Conservation (phyloP, 2,113 vertebrate species). For the Xenopus borealis region DNA sequence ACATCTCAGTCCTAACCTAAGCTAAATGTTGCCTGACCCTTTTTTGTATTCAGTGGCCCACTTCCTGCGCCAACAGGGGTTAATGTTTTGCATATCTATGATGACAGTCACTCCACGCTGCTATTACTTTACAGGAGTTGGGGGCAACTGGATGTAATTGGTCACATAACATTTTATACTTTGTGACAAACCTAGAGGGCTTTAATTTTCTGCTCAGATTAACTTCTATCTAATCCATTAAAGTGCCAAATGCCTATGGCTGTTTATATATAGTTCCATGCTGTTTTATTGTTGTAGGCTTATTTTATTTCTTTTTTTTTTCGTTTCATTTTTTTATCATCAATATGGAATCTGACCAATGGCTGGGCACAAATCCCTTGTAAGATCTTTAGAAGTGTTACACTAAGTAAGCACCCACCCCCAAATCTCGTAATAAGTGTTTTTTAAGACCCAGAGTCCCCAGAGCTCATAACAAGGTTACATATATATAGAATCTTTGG, state of each 20-base stretch:
- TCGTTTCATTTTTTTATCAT: background rate
- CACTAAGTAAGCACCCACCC: too few relatives aligned
- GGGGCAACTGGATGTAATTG: slow-evolving; percentile 7
- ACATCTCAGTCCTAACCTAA: background rate
- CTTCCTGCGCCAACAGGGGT: background rate
- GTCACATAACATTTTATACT: slow-evolving; percentile 33
- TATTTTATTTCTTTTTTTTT: background rate
- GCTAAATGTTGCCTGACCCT: background rate
- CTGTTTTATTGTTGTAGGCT: slow-evolving; percentile 1
- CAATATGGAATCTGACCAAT: background rate
- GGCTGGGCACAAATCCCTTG: background rate
- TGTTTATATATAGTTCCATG: background rate
- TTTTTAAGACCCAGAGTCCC: too few relatives aligned
- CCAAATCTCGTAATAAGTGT: too few relatives aligned
- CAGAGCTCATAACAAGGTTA: too few relatives aligned
- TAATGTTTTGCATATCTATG: slow-evolving; percentile 10
- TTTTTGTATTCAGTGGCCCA: background rate
- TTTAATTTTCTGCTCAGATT: slow-evolving; percentile 47
- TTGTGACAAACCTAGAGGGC: slow-evolving; percentile 46
- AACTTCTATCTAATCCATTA: slow-evolving; percentile 45
- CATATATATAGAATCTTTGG: too few relatives aligned
- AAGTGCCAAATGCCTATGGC: slow-evolving; percentile 23
- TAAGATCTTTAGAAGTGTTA: too few relatives aligned
- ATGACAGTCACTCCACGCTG: slow-evolving; percentile 14
- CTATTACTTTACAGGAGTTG: slow-evolving; percentile 31